Percentiles rank a stretch among this genome's conserved stretches.
Evolutionary conservation across 2,888 invertebrate genomes (phyloP).

Genomic region (Drosophila neonasuta): DNA sequence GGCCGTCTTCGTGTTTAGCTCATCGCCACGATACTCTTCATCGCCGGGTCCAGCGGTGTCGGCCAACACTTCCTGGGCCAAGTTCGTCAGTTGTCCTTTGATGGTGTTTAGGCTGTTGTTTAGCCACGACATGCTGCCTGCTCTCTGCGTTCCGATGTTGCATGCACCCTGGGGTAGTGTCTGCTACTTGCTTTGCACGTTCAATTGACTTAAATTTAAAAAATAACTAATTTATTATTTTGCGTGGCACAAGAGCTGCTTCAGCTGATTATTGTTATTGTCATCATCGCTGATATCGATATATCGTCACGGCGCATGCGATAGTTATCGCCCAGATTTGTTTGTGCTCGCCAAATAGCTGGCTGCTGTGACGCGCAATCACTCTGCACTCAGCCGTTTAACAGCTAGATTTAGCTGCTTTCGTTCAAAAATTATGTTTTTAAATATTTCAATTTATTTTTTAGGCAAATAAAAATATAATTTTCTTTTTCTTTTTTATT

Average conservation of each 20-base stretch:
- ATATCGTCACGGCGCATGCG: conserved; percentile 18
- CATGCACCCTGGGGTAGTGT: conserved; percentile 20
- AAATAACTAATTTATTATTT: conserved; percentile 58
- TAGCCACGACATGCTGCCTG: conserved; percentile 86
- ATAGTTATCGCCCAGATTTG: conserved; percentile 24
- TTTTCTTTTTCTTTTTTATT: too few relatives aligned
- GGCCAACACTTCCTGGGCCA: conserved; percentile 94
- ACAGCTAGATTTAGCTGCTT: neutral
- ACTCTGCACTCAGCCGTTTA: neutral
- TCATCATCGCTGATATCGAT: conserved; percentile 56
- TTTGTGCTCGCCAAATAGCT: neutral
- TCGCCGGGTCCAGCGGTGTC: conserved; percentile 85
- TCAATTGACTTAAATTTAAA: conserved; percentile 49
- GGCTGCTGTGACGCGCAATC: neutral
- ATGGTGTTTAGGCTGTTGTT: conserved; percentile 85
- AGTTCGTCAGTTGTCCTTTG: conserved; percentile 93
- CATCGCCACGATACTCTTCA: conserved; percentile 62
- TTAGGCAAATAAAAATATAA: too few relatives aligned
- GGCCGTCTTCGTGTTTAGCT: conserved; percentile 55
- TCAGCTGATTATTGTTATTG: conserved; percentile 75
- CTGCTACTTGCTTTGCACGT: conserved; percentile 13
- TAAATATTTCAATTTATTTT: too few relatives aligned
- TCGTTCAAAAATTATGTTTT: too few relatives aligned
- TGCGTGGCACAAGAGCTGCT: conserved; percentile 73
- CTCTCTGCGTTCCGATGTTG: conserved; percentile 31